Conservation (phyloP, 37 sponge, comb jelly and placozoan species). For the Chondrosia reniformis region DNA sequence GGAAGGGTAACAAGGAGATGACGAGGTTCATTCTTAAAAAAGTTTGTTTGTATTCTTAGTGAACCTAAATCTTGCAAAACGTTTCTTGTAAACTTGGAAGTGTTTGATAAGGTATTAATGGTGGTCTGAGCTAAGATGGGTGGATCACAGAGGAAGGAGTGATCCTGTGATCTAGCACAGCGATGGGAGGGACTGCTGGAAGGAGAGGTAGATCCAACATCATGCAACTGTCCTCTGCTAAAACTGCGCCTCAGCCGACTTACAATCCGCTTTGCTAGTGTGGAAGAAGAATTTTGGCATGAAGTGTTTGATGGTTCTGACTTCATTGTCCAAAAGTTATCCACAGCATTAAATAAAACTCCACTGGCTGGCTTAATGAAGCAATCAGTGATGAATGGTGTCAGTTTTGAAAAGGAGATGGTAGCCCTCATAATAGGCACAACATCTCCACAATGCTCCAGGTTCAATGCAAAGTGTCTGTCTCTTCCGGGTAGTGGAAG, state of each 20-base stretch:
- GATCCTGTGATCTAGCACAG: neutral
- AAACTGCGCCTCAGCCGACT: neutral
- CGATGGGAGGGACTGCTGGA: neutral
- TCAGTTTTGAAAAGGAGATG: neutral
- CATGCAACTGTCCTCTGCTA: slow-evolving; percentile 1
- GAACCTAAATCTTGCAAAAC: slow-evolving; percentile 16
- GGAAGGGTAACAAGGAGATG: neutral
- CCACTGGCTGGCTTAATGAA: neutral
- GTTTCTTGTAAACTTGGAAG: neutral
- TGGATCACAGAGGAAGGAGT: neutral
- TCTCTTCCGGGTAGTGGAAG: neutral
- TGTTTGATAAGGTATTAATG: neutral
- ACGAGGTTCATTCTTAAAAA: slow-evolving; percentile 29
- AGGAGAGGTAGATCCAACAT: neutral
- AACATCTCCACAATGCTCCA: slow-evolving; percentile 31
- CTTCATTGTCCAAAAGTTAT: neutral
- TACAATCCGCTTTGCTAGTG: neutral
- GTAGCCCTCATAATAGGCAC: slow-evolving; percentile 26
- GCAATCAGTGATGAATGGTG: neutral
- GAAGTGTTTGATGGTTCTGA: no score
- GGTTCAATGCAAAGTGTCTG: slow-evolving; percentile 21
- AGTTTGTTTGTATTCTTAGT: slow-evolving; percentile 26
- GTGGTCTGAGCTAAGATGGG: neutral
- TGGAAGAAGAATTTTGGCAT: neutral
- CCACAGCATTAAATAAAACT: neutral